These are phyloP conservation scores for Cynodonichthys magdalenae DNA, from an alignment of 2,797 vertebrate genomes.

Conservation along the genomic window DNA sequence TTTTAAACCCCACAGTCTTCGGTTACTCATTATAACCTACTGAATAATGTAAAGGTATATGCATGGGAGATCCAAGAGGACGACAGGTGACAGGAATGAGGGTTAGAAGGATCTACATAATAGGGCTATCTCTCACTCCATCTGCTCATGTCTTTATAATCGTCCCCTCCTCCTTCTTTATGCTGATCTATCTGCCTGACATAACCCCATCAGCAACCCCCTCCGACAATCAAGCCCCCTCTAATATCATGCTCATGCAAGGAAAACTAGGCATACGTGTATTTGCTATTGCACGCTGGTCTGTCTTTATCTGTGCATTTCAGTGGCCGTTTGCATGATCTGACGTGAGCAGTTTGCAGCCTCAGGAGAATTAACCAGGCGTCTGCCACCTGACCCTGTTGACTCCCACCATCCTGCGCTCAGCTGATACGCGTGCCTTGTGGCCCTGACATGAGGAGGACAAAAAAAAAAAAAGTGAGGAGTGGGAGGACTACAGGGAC, in stretches of 20 bases:
- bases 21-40: constrained; percentile 75
- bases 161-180: constrained; percentile 64
- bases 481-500: constrained; percentile 67
- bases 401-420: constrained; percentile 74
- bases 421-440: constrained; percentile 77
- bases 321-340: constrained; percentile 38
- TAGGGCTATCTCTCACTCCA: constrained; percentile 78
- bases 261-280: constrained; percentile 22
- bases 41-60: constrained; percentile 82
- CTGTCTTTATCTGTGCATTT: constrained; percentile 31
- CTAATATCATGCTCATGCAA: constrained; percentile 17
- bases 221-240: constrained; percentile 32
- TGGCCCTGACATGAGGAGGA: constrained; percentile 69
- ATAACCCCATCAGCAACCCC: constrained; percentile 52
- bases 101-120: constrained; percentile 71
- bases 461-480: constrained; percentile 64
- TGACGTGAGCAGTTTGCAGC: constrained; percentile 50
- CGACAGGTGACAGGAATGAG: constrained; percentile 55
- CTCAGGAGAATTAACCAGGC: constrained; percentile 82
- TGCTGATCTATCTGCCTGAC: constrained; percentile 66
- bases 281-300: background rate
- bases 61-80: constrained; percentile 51
- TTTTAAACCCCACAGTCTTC: constrained; percentile 35
- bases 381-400: constrained; percentile 81
- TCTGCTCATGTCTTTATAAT: constrained; percentile 78